A percentile compares a stretch with the other conserved stretches of the same genome.
These are phyloP conservation scores for Neosilurus mollespiculum DNA, from an alignment of 2,797 vertebrate genomes.

Conservation along the genomic window DNA sequence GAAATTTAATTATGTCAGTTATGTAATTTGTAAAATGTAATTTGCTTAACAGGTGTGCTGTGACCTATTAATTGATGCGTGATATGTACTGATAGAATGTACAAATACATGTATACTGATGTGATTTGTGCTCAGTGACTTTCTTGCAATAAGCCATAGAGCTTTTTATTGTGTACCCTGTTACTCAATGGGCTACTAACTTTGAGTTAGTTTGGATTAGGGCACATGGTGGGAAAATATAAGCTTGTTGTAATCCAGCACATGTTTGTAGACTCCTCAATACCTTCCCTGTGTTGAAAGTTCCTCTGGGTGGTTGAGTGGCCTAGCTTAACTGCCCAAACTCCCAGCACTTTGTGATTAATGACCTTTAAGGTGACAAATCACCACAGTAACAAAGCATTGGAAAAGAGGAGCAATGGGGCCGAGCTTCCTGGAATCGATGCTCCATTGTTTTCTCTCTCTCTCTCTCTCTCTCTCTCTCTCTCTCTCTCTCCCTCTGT, in stretches of 20 bases:
- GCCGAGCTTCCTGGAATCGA: slow-evolving; percentile 52
- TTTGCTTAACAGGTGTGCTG: background rate
- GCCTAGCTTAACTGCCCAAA: slow-evolving; percentile 46
- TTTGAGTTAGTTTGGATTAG: slow-evolving; percentile 26
- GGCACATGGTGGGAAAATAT: slow-evolving; percentile 19
- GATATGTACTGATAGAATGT: background rate
- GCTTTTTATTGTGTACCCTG: slow-evolving; percentile 5
- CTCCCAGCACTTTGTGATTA: slow-evolving; percentile 63
- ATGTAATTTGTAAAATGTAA: background rate
- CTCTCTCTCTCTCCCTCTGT: slow-evolving; percentile 21
- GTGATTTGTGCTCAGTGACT: slow-evolving; percentile 5
- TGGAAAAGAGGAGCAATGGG: slow-evolving; percentile 44
- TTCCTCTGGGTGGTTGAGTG: slow-evolving; percentile 50
- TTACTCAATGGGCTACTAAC: slow-evolving; percentile 32
- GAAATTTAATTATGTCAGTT: background rate
- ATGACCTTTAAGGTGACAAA: slow-evolving; percentile 72
- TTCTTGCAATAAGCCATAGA: slow-evolving; percentile 14
- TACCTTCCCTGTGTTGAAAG: slow-evolving; percentile 12
- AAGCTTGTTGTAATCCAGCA: slow-evolving; percentile 17
- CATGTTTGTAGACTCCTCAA: background rate
- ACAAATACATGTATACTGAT: background rate
- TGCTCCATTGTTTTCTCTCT: slow-evolving; percentile 54
- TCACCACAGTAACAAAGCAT: slow-evolving; percentile 57
- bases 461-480: slow-evolving; percentile 14
- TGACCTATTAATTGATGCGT: background rate